Conservation (phyloP, 2,113 vertebrate species). For the Chloebia gouldiae region DNA sequence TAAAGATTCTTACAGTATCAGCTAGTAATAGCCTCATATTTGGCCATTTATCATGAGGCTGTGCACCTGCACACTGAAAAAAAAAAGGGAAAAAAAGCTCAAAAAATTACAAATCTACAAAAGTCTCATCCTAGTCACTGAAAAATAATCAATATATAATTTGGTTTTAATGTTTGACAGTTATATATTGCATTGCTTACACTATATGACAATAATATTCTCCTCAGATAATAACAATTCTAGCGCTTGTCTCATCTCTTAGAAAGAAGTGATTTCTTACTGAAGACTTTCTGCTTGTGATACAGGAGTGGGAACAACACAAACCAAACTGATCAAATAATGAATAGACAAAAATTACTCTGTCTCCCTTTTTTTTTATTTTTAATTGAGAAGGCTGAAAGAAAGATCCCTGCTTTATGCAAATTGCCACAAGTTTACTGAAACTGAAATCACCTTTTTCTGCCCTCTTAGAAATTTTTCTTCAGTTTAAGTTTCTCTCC, state of each 20-base stretch:
- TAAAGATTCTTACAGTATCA: neutral
- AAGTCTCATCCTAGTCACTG: neutral
- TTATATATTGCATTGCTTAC: neutral
- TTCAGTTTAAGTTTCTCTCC: neutral
- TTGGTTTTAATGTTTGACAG: neutral
- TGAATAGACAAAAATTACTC: neutral
- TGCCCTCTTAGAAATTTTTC: neutral
- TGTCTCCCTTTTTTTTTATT: fast-evolving
- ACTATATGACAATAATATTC: neutral
- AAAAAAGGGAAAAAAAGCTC: neutral
- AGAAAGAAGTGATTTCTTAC: neutral
- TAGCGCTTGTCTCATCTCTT: neutral
- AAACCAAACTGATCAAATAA: neutral
- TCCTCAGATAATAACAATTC: neutral
- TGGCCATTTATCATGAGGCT: neutral
- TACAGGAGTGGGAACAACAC: neutral
- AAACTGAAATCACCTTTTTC: neutral
- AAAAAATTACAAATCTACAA: neutral
- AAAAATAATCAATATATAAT: neutral
- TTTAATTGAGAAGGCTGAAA: neutral
- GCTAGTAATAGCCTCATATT: neutral
- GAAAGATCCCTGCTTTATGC: neutral
- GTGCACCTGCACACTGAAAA: neutral
- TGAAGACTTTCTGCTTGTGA: neutral
- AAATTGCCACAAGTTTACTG: neutral